Conservation (phyloP, 2,113 vertebrate species). For the Sarotherodon lohbergeri region DNA sequence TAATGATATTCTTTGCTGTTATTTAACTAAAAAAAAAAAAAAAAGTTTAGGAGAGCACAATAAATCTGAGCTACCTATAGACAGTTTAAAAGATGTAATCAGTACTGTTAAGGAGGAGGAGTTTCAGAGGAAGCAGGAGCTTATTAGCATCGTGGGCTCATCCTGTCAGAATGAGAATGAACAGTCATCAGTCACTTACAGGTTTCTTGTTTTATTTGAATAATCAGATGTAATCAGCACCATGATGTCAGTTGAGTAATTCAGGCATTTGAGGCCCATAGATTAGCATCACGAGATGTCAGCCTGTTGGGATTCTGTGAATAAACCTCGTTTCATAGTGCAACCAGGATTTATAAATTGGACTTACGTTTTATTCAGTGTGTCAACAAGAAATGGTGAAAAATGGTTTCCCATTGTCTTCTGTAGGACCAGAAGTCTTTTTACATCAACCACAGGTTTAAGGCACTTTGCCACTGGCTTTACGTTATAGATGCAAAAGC, state of each 20-base stretch:
- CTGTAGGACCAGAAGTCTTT: background rate
- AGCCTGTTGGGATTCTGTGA: background rate
- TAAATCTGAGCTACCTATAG: too few relatives aligned
- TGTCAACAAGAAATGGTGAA: background rate
- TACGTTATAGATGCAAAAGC: background rate
- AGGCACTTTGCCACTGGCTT: background rate
- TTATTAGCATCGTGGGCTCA: background rate
- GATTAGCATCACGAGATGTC: background rate
- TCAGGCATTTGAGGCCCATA: background rate
- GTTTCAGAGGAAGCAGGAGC: background rate
- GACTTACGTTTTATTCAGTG: background rate
- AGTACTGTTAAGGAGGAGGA: background rate
- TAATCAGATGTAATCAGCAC: background rate
- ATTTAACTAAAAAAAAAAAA: rapidly evolving
- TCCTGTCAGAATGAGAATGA: background rate
- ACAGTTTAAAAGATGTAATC: background rate
- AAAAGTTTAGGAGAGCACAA: background rate
- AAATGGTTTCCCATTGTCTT: background rate
- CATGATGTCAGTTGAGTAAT: background rate
- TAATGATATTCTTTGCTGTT: background rate
- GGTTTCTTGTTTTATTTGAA: background rate
- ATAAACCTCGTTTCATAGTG: background rate
- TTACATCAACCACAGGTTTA: background rate
- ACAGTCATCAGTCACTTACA: background rate
- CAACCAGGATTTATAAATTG: background rate